Base-by-base conservation (phyloP, 2,113 vertebrate genomes). In the Tauraco erythrolophus region DNA sequence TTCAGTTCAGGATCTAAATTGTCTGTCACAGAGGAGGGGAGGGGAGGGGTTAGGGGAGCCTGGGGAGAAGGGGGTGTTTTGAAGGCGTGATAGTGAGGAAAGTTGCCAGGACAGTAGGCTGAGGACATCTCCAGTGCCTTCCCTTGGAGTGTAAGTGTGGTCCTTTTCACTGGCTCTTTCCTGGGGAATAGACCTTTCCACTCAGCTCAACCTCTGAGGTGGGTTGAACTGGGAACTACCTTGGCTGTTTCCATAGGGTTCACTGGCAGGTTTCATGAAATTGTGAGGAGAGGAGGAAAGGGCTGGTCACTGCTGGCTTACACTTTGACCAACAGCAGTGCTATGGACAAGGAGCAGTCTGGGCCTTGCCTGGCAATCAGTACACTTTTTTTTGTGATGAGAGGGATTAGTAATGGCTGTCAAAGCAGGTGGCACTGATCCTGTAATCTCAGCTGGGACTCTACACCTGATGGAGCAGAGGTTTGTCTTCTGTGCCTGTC, bases 121-220 rank as follows among this genome's bases (percentile, higher is more conserved):
- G 70, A 80, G 30, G 46, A 43, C 16, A 24, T 80, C 21, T 79
- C 37, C 8, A 3, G 3, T 24, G 24, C 65, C 28, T 86, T 87
- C 27, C 61, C 25, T 69, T 35, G 24, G 53, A 53, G 28, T 2
- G 0, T 16, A 6, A 54, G 51, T 33, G 27, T 45, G 53, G 11
- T 53, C 39, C 39, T 64, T 23, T 41, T 68, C 10, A 0, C 45
- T 54, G 53, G 2, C 35, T 45, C 4, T 27, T 87, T 31, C 43
- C 54, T 56, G 23, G 58, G 25, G 5, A 10, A 5, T 17, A 46
- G 37, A 45, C 33, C n/a, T 64, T 58, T 57, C 33, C 2, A 5
- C 33, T 68, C 2, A 1, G 15, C 46, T 61, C 50, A 46, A 22
- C 31, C 54, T n/a, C 46, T 0, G 0, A 48, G 37, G 12, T 2